A percentile compares a stretch with the other conserved stretches of the same genome.
phyloP scores from a whole-genome alignment of 1,140 invertebrate genomes.

The Hypothenemus hampei region DNA sequence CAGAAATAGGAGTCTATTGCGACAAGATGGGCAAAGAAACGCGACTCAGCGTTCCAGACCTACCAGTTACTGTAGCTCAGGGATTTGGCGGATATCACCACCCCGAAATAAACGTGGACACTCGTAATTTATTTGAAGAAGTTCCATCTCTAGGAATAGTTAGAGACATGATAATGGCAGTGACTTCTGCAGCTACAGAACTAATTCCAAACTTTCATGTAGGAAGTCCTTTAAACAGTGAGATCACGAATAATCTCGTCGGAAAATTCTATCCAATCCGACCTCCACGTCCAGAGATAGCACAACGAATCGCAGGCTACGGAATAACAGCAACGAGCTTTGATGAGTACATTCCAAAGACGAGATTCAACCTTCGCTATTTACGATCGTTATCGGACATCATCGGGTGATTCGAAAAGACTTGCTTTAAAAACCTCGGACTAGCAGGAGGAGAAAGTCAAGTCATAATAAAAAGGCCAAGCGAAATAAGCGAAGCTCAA shows the following conservation, averaged over 20 bases:
- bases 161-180: conserved; percentile 30
- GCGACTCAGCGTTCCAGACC: conserved; percentile 11
- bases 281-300: conserved; percentile 27
- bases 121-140: conserved; percentile 36
- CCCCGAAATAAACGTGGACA: conserved; percentile 21
- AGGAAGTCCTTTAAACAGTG: conserved; percentile 4
- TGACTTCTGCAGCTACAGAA: conserved; percentile 16
- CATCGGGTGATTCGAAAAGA: conserved; percentile 28
- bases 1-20: conserved; percentile 25
- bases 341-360: conserved; percentile 23
- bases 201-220: conserved; percentile 29
- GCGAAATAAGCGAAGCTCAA: conserved; percentile 10
- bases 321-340: conserved; percentile 28
- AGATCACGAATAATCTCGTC: conserved; percentile 22
- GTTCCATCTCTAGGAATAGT: conserved; percentile 35
- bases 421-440: conserved; percentile 23
- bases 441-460: conserved; percentile 25
- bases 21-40: conserved; percentile 34
- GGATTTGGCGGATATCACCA: conserved; percentile 33
- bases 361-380: conserved; percentile 32
- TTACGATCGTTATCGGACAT: conserved; percentile 26
- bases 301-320: conserved; percentile 20
- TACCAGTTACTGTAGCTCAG: conserved; percentile 28
- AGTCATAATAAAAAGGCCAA: conserved; percentile 21
- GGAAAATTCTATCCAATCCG: conserved; percentile 21